phyloP scores from a whole-genome alignment of 2,113 vertebrate species.

The Proterorhinus semilunaris region DNA sequence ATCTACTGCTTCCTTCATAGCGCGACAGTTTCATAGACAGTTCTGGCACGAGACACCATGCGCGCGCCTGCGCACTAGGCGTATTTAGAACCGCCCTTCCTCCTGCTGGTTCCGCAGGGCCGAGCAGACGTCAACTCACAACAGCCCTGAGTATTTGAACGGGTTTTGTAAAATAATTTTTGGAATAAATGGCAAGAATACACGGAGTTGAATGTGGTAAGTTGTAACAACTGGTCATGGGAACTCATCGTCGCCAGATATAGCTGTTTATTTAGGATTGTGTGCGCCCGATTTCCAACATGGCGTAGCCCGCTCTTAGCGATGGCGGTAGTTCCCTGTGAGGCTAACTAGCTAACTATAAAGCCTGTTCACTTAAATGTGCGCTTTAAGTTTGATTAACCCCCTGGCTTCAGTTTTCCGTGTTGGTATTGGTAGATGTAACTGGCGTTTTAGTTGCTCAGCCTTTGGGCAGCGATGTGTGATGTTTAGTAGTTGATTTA shows the following conservation, averaged over 20 bases:
- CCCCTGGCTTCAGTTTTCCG: no score
- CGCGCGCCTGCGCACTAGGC: constrained; percentile 55
- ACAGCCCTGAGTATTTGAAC: constrained; percentile 34
- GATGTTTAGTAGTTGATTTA: not conserved
- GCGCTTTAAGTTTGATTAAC: no score
- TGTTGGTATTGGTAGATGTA: no score
- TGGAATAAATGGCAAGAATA: constrained; percentile 44
- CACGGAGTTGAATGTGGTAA: constrained; percentile 43
- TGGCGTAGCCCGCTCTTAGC: constrained; percentile 72
- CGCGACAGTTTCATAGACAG: no score
- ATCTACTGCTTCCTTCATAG: not conserved
- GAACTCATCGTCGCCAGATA: not conserved
- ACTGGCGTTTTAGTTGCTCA: not conserved
- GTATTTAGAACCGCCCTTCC: constrained; percentile 57
- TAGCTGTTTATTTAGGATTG: constrained; percentile 31
- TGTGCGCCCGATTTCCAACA: constrained; percentile 73
- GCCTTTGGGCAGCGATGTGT: not conserved
- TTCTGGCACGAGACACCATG: not conserved
- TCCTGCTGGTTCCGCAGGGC: constrained; percentile 59
- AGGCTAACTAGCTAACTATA: constrained; percentile 12
- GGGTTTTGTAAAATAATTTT: not conserved
- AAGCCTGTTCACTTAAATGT: constrained; percentile 9
- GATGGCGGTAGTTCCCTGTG: constrained; percentile 53
- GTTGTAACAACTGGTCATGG: not conserved
- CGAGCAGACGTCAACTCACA: constrained; percentile 50